Evolutionary conservation across 2,888 invertebrate species (phyloP).

Genomic region (Hyppa rectilinea): DNA sequence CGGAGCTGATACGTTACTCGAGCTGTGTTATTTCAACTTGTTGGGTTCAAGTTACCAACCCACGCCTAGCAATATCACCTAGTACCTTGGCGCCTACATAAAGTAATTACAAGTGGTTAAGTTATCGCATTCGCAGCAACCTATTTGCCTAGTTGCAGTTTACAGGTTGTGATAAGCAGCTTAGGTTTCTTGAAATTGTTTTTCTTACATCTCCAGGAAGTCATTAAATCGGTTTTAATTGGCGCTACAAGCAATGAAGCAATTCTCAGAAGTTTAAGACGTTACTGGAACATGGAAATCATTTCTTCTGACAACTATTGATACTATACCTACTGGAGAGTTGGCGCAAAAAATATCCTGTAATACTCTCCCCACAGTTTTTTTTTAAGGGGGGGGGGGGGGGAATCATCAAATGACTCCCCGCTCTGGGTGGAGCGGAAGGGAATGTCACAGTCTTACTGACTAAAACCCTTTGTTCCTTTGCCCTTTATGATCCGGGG

Average conservation of each 20-base stretch:
- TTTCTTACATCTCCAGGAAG: constrained; percentile 32
- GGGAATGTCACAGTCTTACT: too few species aligned
- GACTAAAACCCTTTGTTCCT: too few species aligned
- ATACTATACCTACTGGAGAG: too few species aligned
- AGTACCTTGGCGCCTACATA: constrained; percentile 1
- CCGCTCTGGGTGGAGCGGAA: too few species aligned
- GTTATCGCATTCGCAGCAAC: constrained; percentile 50
- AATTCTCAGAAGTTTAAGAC: not conserved
- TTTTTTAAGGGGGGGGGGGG: too few species aligned
- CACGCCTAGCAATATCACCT: not conserved
- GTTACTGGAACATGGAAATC: not conserved
- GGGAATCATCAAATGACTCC: too few species aligned
- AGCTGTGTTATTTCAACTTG: not conserved
- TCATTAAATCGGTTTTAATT: constrained; percentile 15
- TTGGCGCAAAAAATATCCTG: too few species aligned
- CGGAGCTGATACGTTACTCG: not conserved
- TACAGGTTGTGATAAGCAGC: constrained; percentile 42
- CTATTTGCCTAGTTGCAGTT: constrained; percentile 51
- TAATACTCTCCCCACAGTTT: too few species aligned
- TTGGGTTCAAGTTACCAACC: not conserved
- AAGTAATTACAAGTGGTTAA: constrained; percentile 18
- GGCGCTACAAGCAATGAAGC: not conserved
- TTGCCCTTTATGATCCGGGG: too few species aligned
- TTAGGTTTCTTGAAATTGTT: constrained; percentile 31
- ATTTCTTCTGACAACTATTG: too few species aligned